These are phyloP conservation scores for Bellardia pandia DNA, from an alignment of 2,888 invertebrate species.

Conservation along the genomic window DNA sequence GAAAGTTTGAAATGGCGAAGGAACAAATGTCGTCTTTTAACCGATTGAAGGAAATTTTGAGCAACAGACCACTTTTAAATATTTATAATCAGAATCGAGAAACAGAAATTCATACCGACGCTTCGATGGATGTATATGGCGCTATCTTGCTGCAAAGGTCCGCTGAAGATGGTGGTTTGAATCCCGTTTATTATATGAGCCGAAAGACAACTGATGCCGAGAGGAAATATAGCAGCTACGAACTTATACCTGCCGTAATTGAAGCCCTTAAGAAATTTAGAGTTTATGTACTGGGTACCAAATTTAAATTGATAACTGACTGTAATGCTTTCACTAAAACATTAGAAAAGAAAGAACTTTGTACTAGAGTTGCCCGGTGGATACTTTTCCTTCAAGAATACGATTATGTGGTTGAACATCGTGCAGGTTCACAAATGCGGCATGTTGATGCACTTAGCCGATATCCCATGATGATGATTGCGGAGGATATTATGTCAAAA, in stretches of 20 bases:
- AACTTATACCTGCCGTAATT: constrained; percentile 59
- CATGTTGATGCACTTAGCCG: constrained; percentile 59
- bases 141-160: constrained; percentile 63
- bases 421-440: constrained; percentile 60
- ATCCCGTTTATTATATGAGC: constrained; percentile 57
- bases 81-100: constrained; percentile 61
- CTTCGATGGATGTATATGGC: constrained; percentile 66
- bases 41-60: constrained; percentile 60
- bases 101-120: constrained; percentile 50
- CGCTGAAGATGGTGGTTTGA: constrained; percentile 19
- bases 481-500: not conserved
- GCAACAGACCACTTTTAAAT: constrained; percentile 58
- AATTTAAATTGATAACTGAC: constrained; percentile 72
- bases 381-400: constrained; percentile 57
- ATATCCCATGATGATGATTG: no score
- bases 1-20: constrained; percentile 68
- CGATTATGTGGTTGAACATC: constrained; percentile 74
- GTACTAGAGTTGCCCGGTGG: constrained; percentile 67
- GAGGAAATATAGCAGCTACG: constrained; percentile 47
- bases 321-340: constrained; percentile 74
- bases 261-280: constrained; percentile 74
- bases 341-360: constrained; percentile 69
- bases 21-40: constrained; percentile 72
- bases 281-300: constrained; percentile 73
- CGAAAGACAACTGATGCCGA: constrained; percentile 49